phyloP scores from a whole-genome alignment of 2,797 vertebrate genomes.

The Pogonophryne albipinna region DNA sequence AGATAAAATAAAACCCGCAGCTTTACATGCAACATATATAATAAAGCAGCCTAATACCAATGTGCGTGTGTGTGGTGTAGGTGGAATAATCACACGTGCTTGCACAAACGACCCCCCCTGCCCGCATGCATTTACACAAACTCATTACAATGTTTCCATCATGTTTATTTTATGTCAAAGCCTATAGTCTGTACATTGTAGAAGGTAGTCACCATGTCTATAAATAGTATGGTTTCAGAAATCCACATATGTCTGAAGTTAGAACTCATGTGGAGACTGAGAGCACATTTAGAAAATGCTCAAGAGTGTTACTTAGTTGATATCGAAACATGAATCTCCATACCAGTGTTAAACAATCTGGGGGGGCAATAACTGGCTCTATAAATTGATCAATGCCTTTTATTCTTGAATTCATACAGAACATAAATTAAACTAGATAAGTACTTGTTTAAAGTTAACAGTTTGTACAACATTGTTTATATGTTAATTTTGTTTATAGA shows the following conservation, averaged over 20 bases:
- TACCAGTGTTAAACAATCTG: background rate
- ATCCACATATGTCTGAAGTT: background rate
- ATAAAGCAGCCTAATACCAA: background rate
- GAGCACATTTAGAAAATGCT: background rate
- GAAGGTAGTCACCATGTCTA: background rate
- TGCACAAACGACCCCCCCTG: background rate
- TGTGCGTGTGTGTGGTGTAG: background rate
- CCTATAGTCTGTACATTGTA: background rate
- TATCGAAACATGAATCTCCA: background rate
- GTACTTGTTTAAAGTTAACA: background rate
- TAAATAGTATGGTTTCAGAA: background rate
- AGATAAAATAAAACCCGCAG: background rate
- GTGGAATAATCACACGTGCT: background rate
- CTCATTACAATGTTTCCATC: background rate
- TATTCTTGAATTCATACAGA: background rate
- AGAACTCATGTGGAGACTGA: background rate
- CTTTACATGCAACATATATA: background rate
- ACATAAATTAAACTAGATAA: background rate
- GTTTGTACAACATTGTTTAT: background rate
- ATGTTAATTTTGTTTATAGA: background rate
- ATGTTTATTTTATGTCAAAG: background rate
- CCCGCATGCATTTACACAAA: background rate
- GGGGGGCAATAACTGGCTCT: background rate
- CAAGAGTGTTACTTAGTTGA: background rate
- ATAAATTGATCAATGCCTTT: background rate